Evolutionary conservation across 1,140 invertebrate species (phyloP).

Genomic region (Cephus cinctus): DNA sequence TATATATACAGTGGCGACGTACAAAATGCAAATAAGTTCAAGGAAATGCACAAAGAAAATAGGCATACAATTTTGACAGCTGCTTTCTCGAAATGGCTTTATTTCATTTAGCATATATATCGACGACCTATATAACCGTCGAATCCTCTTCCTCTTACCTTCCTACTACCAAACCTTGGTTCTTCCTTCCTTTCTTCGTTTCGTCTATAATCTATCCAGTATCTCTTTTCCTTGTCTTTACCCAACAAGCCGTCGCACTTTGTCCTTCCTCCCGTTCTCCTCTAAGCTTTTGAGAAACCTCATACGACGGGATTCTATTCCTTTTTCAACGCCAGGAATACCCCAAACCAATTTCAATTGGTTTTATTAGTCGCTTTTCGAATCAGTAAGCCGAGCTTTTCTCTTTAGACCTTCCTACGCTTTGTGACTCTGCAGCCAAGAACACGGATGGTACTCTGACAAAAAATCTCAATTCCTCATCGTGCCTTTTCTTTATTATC

Average conservation of each 20-base stretch:
- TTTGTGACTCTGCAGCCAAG: slow-evolving; percentile 19
- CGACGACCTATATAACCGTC: neutral
- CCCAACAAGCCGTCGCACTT: no score
- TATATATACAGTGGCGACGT: no score
- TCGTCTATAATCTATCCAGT: no score
- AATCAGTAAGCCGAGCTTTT: slow-evolving; percentile 18
- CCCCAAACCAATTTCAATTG: slow-evolving; percentile 41
- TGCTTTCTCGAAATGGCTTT: no score
- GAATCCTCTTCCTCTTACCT: slow-evolving; percentile 19
- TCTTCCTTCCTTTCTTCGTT: slow-evolving; percentile 10
- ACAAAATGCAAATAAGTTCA: neutral
- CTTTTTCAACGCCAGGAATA: neutral
- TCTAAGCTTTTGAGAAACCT: no score
- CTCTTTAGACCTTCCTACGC: slow-evolving; percentile 24
- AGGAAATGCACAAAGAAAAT: slow-evolving; percentile 6
- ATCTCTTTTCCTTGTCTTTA: no score
- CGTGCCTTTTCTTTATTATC: neutral
- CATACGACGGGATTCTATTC: no score
- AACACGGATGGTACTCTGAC: neutral
- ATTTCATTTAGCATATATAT: no score
- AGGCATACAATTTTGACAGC: slow-evolving; percentile 25
- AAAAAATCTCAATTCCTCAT: slow-evolving; percentile 1
- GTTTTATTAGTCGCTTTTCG: slow-evolving; percentile 41
- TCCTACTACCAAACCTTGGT: no score
- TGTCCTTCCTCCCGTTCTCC: no score